Base-by-base conservation (phyloP, 2,113 vertebrate species). In the Percopsis transmontana region DNA sequence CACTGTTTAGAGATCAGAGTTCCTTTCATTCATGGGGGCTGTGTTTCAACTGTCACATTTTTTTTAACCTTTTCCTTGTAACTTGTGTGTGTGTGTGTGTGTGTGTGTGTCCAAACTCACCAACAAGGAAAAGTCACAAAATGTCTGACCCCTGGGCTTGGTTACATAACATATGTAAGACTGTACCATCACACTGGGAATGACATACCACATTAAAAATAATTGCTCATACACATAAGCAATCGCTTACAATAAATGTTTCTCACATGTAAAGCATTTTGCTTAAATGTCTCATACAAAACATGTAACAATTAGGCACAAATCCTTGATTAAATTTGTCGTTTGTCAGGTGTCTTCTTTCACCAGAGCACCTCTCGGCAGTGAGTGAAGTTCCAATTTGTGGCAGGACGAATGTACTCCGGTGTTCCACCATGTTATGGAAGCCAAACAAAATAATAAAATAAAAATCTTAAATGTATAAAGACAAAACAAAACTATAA, bases 221-320 rank as follows among this genome's bases (percentile, higher is more conserved):
- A 84, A 85, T 83, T 92, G 88, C 89, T 91, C 86, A 90, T 91
- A 88, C 85, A 92, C 79, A 90, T 89, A 91, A 92, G 92, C 91
- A 93, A 90, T 88, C 90, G 85, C 90, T 88, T 90, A 87, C 84
- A 87, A 89, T 85, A 85, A 88, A 82, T 90, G 91, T 92, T 92
- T 90, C 91, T 90, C 88, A 86, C 84, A 85, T 87, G 85, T 89
- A 90, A 89, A 90, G 90, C 89, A 91, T 87, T 92, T 90, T 92
- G 90, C 89, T 91, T 90, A 86, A 91, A 92, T 89, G 81, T 92
- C 88, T 91, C 87, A 89, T 88, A 90, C 89, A 92, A 89, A 92
- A 93, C 88, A 92, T 86, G 87, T 91, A 91, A 92, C 89, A 90
- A 91, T 91, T 91, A 94, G 93, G 93, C 93, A 93, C 93, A 92